Evolutionary conservation across 2,888 invertebrate genomes (phyloP).

Genomic region (Brachypalpus laphriformis): DNA sequence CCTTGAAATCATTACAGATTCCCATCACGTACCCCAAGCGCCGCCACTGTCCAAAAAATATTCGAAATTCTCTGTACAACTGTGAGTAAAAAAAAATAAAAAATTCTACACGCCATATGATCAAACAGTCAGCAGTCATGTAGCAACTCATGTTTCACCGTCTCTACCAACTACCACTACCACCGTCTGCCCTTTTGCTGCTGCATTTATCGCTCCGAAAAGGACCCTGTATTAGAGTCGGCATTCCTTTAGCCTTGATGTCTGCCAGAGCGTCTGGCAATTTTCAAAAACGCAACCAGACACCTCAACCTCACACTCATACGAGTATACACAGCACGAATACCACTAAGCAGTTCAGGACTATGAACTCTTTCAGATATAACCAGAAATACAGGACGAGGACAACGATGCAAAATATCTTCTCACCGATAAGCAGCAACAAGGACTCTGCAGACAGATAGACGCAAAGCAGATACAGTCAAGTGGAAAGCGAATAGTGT

Average conservation of each 20-base stretch:
- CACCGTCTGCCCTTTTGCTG: slow-evolving; percentile 32
- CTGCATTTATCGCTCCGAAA: slow-evolving; percentile 51
- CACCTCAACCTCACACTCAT: slow-evolving; percentile 8
- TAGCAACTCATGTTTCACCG: slow-evolving; percentile 66
- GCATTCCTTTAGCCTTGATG: slow-evolving; percentile 72
- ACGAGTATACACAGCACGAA: slow-evolving; percentile 13
- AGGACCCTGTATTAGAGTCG: slow-evolving; percentile 48
- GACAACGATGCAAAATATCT: slow-evolving; percentile 50
- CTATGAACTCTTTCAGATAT: slow-evolving; percentile 55
- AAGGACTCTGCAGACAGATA: slow-evolving; percentile 4
- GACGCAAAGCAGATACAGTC: slow-evolving; percentile 45
- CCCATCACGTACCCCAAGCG: neutral
- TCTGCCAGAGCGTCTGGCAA: slow-evolving; percentile 73
- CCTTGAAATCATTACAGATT: neutral
- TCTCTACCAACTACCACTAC: slow-evolving; percentile 9
- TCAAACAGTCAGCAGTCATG: slow-evolving; percentile 73
- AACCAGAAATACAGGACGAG: slow-evolving; percentile 37
- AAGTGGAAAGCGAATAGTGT: slow-evolving; percentile 40
- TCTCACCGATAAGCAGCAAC: slow-evolving; percentile 43
- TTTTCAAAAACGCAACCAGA: slow-evolving; percentile 66
- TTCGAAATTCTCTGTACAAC: neutral
- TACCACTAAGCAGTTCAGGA: slow-evolving; percentile 43
- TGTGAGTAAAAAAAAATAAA: neutral
- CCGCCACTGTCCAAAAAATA: slow-evolving; percentile 11
- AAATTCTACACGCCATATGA: slow-evolving; percentile 49